phyloP scores from a whole-genome alignment of 2,888 invertebrate species.

The Agonum fuliginosum region DNA sequence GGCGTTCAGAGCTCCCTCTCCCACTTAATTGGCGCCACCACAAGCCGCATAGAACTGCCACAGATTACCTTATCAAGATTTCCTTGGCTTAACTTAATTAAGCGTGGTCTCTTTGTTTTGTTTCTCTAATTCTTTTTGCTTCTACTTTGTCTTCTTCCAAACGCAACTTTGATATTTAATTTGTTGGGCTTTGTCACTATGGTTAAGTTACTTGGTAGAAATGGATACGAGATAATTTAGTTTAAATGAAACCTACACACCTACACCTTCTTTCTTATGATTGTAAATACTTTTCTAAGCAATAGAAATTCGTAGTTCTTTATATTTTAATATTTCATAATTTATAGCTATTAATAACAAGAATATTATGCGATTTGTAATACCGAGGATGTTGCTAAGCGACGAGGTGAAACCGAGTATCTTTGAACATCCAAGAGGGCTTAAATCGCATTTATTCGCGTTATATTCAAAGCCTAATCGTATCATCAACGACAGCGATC shows the following conservation, averaged over 20 bases:
- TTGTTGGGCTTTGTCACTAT: slow-evolving; percentile 8
- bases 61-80: slow-evolving; percentile 52
- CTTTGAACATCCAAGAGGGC: too few species aligned
- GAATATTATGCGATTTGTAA: too few species aligned
- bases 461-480: too few species aligned
- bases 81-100: slow-evolving; percentile 45
- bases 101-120: slow-evolving; percentile 43
- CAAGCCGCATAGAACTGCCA: slow-evolving; percentile 24
- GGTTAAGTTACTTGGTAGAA: background rate
- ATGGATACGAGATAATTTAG: slow-evolving; percentile 7
- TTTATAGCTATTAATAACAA: too few species aligned
- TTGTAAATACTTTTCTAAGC: background rate
- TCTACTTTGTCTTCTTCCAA: slow-evolving; percentile 35
- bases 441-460: too few species aligned
- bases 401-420: too few species aligned
- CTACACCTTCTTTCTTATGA: background rate
- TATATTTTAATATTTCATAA: too few species aligned
- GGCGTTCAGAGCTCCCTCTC: background rate
- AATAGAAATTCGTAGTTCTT: too few species aligned
- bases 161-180: slow-evolving; percentile 46
- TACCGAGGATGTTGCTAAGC: too few species aligned
- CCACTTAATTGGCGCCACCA: slow-evolving; percentile 35
- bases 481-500: too few species aligned
- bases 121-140: slow-evolving; percentile 30
- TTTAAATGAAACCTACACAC: background rate